phyloP scores from a whole-genome alignment of 2,888 invertebrate species.

The Philaethria dido region DNA sequence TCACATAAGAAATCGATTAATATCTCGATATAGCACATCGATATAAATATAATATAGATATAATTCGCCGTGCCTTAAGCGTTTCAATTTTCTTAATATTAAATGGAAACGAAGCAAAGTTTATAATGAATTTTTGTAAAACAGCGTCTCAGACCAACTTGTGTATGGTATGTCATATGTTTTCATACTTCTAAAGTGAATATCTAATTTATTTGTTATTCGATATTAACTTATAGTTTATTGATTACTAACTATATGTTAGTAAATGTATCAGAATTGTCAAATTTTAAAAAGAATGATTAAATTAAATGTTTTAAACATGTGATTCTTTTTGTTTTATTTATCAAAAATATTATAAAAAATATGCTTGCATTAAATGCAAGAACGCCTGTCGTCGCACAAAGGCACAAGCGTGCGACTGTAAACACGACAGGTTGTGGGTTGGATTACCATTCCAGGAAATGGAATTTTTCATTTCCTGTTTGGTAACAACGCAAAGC shows the following conservation, averaged over 20 bases:
- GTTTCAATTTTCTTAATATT: slow-evolving; percentile 78
- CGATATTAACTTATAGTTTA: slow-evolving; percentile 33
- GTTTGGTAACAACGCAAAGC: no score
- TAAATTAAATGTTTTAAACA: slow-evolving; percentile 80
- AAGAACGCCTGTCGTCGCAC: no score
- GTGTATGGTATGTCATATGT: slow-evolving; percentile 36
- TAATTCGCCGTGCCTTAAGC: slow-evolving; percentile 83
- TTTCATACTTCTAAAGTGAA: slow-evolving; percentile 47
- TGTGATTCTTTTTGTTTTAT: slow-evolving; percentile 37
- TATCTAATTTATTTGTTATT: slow-evolving; percentile 34
- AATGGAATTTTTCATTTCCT: no score
- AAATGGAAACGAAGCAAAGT: slow-evolving; percentile 70
- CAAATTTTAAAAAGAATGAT: slow-evolving; percentile 56
- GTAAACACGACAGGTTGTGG: no score
- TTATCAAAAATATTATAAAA: background rate
- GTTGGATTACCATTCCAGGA: no score
- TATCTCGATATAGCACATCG: slow-evolving; percentile 18
- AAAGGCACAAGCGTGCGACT: no score
- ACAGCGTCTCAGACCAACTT: slow-evolving; percentile 56
- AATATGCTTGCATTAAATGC: no score
- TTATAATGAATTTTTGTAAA: slow-evolving; percentile 70
- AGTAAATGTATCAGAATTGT: slow-evolving; percentile 61
- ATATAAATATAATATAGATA: slow-evolving; percentile 68
- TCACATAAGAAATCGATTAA: slow-evolving; percentile 21
- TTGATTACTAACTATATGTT: slow-evolving; percentile 52